Evolutionary conservation across 2,113 vertebrate species (phyloP).

Genomic region (Taurulus bubalis): DNA sequence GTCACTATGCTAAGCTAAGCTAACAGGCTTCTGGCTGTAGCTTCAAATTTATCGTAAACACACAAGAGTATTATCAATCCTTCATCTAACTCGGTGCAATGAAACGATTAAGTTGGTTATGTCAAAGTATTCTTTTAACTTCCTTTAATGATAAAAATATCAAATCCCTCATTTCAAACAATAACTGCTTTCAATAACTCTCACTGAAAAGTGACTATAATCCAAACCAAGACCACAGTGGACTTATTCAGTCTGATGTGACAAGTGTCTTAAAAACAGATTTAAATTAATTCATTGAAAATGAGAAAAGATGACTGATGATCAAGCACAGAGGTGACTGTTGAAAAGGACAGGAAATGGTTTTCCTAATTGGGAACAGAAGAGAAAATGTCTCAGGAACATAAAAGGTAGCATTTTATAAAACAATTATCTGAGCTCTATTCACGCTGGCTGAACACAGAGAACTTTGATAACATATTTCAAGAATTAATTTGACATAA

Average conservation of each 20-base stretch:
- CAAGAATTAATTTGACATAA: neutral
- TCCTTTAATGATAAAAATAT: neutral
- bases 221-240: neutral
- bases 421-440: conserved; percentile 12
- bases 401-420: conserved; percentile 12
- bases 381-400: conserved; percentile 15
- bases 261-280: neutral
- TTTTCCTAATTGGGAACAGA: conserved; percentile 21
- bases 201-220: neutral
- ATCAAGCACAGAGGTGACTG: neutral
- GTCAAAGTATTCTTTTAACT: neutral
- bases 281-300: neutral
- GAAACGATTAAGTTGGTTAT: neutral
- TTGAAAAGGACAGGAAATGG: conserved; percentile 1
- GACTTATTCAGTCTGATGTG: neutral
- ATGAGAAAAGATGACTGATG: neutral
- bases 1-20: too few species aligned
- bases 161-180: too few species aligned
- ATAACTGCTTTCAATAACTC: neutral
- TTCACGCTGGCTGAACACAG: neutral
- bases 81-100: neutral
- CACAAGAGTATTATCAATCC: neutral
- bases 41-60: too few species aligned
- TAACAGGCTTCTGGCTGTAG: too few species aligned
- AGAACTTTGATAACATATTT: neutral